Evolutionary conservation across 2,888 invertebrate species (phyloP).

Genomic region (Carcina quercana): DNA sequence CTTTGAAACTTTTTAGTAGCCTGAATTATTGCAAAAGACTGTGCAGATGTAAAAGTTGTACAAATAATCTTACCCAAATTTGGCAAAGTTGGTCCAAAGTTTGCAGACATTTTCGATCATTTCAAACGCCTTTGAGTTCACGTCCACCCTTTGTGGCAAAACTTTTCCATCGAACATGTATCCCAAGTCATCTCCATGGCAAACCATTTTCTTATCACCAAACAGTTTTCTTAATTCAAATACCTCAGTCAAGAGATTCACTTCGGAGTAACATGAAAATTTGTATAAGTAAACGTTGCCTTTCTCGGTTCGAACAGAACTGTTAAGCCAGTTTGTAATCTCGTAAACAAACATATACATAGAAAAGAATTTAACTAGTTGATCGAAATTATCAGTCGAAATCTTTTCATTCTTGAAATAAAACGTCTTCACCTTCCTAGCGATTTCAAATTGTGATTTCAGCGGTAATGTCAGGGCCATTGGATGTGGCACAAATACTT

Average conservation of each 20-base stretch:
- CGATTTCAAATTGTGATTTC: constrained; percentile 24
- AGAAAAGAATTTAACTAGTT: constrained; percentile 18
- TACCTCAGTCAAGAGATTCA: constrained; percentile 23
- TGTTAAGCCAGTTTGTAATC: constrained; percentile 24
- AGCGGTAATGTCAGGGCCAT: too few species aligned
- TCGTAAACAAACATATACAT: constrained; percentile 21
- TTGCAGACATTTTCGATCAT: constrained; percentile 27
- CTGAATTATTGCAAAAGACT: background rate
- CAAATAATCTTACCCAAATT: constrained; percentile 29
- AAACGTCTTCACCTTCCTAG: constrained; percentile 21
- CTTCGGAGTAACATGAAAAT: constrained; percentile 30
- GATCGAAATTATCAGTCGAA: constrained; percentile 20
- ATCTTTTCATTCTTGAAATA: constrained; percentile 21
- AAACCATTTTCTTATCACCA: constrained; percentile 17
- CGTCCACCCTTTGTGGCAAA: constrained; percentile 15
- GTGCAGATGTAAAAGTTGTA: background rate
- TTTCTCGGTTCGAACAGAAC: constrained; percentile 16
- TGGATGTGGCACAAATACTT: too few species aligned
- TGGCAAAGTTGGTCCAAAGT: constrained; percentile 37
- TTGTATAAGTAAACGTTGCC: constrained; percentile 29
- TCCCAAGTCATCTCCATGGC: constrained; percentile 29
- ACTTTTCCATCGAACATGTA: constrained; percentile 27
- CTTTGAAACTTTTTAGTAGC: constrained; percentile 1
- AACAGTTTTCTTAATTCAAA: constrained; percentile 11
- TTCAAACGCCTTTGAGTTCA: constrained; percentile 19